Evolutionary conservation across 2,888 invertebrate species (phyloP).

Genomic region (Ellobium chinense): DNA sequence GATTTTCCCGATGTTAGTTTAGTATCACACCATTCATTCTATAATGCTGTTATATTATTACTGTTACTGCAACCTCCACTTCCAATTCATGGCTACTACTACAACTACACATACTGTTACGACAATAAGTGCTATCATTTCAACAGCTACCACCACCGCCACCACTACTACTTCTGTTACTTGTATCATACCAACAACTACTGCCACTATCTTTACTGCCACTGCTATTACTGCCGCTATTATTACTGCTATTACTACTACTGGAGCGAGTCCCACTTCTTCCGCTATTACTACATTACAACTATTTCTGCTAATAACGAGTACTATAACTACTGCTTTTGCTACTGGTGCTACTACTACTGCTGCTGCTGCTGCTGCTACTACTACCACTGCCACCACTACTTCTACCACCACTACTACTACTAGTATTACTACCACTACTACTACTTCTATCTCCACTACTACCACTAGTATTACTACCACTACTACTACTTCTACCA

Average conservation of each 20-base stretch:
- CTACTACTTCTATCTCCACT: conserved; percentile 21
- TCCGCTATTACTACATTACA: conserved; percentile 25
- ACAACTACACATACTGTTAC: not conserved
- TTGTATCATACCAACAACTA: not conserved
- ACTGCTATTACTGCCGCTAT: conserved; percentile 13
- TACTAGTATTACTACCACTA: conserved; percentile 28
- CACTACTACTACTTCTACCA: conserved; percentile 25
- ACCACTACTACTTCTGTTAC: not conserved
- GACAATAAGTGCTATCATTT: not conserved
- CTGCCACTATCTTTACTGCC: not conserved
- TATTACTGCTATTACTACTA: conserved; percentile 28
- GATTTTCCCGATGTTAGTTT: no score
- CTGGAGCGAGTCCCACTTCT: conserved; percentile 2
- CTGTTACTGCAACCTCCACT: no score
- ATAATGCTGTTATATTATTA: no score
- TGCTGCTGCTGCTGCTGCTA: conserved; percentile 18
- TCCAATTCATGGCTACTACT: no score
- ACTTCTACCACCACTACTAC: conserved; percentile 18
- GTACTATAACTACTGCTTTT: conserved; percentile 23
- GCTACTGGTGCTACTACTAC: conserved; percentile 23
- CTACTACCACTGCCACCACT: conserved; percentile 23
- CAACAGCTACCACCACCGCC: not conserved
- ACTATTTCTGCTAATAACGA: no score
- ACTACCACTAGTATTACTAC: conserved; percentile 21
- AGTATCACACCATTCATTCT: no score